These are phyloP conservation scores for Agrochola macilenta DNA, from an alignment of 2,888 invertebrate species.

Conservation along the genomic window DNA sequence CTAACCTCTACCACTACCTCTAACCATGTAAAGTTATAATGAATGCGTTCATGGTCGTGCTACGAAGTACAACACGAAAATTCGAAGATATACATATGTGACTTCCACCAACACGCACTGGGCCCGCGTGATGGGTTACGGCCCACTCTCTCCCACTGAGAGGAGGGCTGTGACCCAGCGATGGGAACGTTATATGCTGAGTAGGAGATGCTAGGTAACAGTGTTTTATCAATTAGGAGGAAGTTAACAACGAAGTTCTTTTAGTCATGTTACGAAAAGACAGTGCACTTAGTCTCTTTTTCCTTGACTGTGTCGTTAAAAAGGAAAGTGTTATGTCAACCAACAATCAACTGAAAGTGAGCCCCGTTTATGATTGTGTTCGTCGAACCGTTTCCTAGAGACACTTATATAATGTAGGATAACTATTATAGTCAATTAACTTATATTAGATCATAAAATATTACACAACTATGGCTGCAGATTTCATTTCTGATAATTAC, in stretches of 20 bases:
- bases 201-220: too few species aligned
- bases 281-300: not conserved
- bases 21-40: too few species aligned
- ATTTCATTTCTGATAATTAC: not conserved
- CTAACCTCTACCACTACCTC: too few species aligned
- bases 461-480: not conserved
- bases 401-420: not conserved
- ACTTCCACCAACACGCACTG: too few species aligned
- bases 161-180: too few species aligned
- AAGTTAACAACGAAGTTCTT: not conserved
- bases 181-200: too few species aligned
- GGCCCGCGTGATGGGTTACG: too few species aligned
- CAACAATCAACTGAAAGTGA: constrained; percentile 23
- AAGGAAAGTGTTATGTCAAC: constrained; percentile 18
- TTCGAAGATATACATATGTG: too few species aligned
- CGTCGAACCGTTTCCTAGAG: constrained; percentile 17
- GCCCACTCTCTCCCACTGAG: too few species aligned
- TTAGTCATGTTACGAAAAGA: not conserved
- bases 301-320: not conserved
- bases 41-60: too few species aligned
- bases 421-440: not conserved
- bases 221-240: too few species aligned
- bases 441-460: not conserved
- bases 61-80: too few species aligned
- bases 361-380: constrained; percentile 4